A percentile compares a stretch with the other conserved stretches of the same genome.
Evolutionary conservation across 2,888 invertebrate genomes (phyloP).

Genomic region (Parascotia fuliginaria): DNA sequence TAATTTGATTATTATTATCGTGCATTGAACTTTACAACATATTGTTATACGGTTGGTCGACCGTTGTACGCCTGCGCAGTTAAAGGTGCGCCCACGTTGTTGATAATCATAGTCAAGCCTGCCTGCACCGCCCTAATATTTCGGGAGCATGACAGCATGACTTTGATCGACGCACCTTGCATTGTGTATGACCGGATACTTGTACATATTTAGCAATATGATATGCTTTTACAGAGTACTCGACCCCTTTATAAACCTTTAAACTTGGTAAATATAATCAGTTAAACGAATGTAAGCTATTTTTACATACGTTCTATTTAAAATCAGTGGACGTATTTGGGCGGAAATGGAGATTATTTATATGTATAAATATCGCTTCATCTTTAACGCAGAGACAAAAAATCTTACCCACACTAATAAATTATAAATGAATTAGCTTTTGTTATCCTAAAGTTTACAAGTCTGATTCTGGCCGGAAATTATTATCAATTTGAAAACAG

Average conservation of each 20-base stretch:
- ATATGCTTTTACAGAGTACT: constrained; percentile 15
- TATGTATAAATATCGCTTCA: too few relatives aligned
- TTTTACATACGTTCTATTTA: too few relatives aligned
- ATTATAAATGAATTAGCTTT: constrained; percentile 21
- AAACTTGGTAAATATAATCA: constrained; percentile 20
- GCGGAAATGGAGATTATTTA: too few relatives aligned
- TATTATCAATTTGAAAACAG: constrained; percentile 16
- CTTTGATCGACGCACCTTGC: constrained; percentile 32
- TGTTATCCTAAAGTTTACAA: constrained; percentile 10
- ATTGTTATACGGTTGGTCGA: constrained; percentile 45
- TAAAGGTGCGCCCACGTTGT: constrained; percentile 37
- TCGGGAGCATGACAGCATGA: constrained; percentile 43
- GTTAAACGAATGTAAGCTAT: not conserved
- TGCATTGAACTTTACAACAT: constrained; percentile 31
- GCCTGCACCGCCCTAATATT: constrained; percentile 44
- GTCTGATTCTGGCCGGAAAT: constrained; percentile 29
- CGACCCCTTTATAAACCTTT: constrained; percentile 17
- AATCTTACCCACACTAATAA: constrained; percentile 17
- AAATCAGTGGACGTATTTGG: too few relatives aligned
- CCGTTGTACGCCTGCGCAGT: constrained; percentile 34
- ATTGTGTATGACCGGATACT: constrained; percentile 25
- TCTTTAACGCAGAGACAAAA: constrained; percentile 29
- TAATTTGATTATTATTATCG: constrained; percentile 21
- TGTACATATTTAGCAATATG: constrained; percentile 19
- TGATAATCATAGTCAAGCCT: constrained; percentile 13